These are phyloP conservation scores for Ichneumon xanthorius DNA, from an alignment of 2,888 invertebrate genomes.

Conservation along the genomic window DNA sequence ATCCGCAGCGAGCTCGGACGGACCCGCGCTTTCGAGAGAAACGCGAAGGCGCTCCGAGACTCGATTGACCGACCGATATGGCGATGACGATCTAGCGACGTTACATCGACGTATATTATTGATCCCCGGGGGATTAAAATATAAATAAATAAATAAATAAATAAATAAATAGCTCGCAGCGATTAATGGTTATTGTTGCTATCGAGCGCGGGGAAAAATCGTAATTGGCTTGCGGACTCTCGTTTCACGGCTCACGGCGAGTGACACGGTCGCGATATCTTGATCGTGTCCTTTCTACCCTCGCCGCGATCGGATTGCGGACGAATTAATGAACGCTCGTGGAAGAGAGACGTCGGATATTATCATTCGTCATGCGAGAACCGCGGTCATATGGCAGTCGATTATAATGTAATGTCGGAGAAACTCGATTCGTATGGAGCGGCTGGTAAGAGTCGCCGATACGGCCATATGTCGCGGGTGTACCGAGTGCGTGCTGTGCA, in stretches of 20 bases:
- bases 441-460: conserved; percentile 73
- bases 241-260: conserved; percentile 36
- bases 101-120: conserved; percentile 18
- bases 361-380: conserved; percentile 60
- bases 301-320: conserved; percentile 57
- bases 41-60: neutral
- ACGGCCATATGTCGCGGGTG: conserved; percentile 78
- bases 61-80: conserved; percentile 16
- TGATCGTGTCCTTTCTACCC: conserved; percentile 43
- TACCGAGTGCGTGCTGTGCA: conserved; percentile 54
- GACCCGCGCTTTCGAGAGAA: neutral
- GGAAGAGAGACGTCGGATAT: conserved; percentile 42
- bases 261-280: conserved; percentile 47
- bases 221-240: conserved; percentile 56
- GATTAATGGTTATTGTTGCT: neutral
- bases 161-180: neutral
- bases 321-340: conserved; percentile 53
- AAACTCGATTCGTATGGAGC: neutral
- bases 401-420: conserved; percentile 69
- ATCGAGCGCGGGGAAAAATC: neutral
- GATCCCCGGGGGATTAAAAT: conserved; percentile 14
- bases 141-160: conserved; percentile 6
- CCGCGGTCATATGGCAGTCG: conserved; percentile 72
- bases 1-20: neutral
- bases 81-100: conserved; percentile 13